Conservation (phyloP, 2,888 invertebrate species). For the Conchocele bisecta region DNA sequence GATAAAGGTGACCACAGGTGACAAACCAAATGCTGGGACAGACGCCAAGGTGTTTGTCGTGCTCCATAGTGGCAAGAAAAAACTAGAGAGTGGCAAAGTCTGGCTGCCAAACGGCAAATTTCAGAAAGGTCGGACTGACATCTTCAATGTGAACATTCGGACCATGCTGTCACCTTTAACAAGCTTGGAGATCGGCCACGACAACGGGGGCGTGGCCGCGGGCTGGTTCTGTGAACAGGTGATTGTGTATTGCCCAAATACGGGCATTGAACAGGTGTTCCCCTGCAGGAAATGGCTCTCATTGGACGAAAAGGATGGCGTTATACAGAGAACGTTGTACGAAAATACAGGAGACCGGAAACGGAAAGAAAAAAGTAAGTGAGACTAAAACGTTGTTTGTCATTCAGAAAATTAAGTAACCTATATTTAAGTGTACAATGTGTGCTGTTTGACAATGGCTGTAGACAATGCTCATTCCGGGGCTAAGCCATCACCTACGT, state of each 20-base stretch:
- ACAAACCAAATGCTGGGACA: conserved; percentile 79
- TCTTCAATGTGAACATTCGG: conserved; percentile 79
- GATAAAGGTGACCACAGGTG: conserved; percentile 80
- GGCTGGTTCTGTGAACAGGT: conserved; percentile 82
- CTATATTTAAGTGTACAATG: neutral
- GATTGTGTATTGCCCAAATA: conserved; percentile 80
- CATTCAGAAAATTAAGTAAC: too few relatives aligned
- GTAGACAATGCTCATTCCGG: too few relatives aligned
- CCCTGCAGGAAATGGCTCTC: conserved; percentile 81
- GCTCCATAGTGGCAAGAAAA: conserved; percentile 73
- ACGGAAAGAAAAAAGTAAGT: conserved; percentile 77
- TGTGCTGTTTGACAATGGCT: too few relatives aligned
- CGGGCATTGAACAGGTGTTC: conserved; percentile 82
- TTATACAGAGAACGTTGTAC: conserved; percentile 79
- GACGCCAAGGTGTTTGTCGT: conserved; percentile 79
- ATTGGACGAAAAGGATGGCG: conserved; percentile 78
- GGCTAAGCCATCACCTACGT: too few relatives aligned
- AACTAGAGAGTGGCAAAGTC: conserved; percentile 80
- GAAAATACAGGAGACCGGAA: conserved; percentile 78
- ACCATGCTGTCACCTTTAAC: conserved; percentile 79
- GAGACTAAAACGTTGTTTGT: neutral
- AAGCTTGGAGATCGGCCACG: conserved; percentile 81
- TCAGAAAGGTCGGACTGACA: conserved; percentile 77
- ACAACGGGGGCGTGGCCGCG: conserved; percentile 78
- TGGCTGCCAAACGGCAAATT: conserved; percentile 81